A percentile compares a stretch with the other conserved stretches of the same genome.
Evolutionary conservation across 1,140 invertebrate species (phyloP).

Genomic region (Listronotus bonariensis): DNA sequence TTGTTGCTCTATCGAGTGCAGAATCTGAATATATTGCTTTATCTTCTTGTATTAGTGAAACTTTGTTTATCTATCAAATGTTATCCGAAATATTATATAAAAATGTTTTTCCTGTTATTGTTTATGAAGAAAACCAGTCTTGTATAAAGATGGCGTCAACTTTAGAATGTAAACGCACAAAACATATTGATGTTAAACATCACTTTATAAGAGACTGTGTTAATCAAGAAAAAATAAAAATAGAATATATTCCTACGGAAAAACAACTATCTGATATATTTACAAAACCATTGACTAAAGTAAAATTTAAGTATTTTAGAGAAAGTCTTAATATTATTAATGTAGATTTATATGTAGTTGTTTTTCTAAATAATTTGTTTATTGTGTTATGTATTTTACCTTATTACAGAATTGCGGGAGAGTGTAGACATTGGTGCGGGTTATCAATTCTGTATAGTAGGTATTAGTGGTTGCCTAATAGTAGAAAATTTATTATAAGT

Average conservation of each 20-base stretch:
- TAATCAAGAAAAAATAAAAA: constrained; percentile 16
- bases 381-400: too few species aligned
- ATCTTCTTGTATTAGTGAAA: constrained; percentile 48
- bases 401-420: too few species aligned
- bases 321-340: constrained; percentile 7
- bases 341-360: too few species aligned
- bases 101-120: constrained; percentile 20
- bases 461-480: too few species aligned
- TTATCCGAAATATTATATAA: constrained; percentile 48
- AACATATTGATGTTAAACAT: constrained; percentile 52
- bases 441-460: too few species aligned
- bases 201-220: constrained; percentile 43
- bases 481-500: too few species aligned
- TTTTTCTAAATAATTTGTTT: too few species aligned
- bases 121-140: constrained; percentile 19
- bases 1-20: constrained; percentile 50
- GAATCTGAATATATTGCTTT: constrained; percentile 56
- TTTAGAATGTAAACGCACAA: constrained; percentile 31
- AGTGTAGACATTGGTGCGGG: too few species aligned
- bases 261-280: constrained; percentile 35
- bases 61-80: constrained; percentile 43
- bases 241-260: constrained; percentile 23
- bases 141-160: constrained; percentile 7
- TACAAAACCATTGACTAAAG: constrained; percentile 31
- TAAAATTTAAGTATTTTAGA: constrained; percentile 6